Evolutionary conservation across 1,140 invertebrate species (phyloP).

Genomic region (Papilio machaon): DNA sequence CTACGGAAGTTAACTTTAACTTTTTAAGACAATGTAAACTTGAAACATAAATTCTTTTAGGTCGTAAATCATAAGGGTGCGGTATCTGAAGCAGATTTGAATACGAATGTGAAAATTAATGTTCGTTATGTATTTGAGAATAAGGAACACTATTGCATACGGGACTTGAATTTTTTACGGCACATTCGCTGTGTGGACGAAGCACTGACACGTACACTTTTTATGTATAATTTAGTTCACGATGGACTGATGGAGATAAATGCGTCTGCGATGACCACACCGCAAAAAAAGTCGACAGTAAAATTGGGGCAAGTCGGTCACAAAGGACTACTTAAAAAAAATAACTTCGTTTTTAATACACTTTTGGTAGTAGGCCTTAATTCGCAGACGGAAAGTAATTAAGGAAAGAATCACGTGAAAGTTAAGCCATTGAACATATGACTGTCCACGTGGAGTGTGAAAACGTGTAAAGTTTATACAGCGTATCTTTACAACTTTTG

Average conservation of each 20-base stretch:
- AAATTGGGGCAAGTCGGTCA: conserved; percentile 69
- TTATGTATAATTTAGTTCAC: conserved; percentile 61
- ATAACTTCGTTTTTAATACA: conserved; percentile 43
- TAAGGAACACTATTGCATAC: conserved; percentile 22
- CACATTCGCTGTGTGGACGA: conserved; percentile 41
- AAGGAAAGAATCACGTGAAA: conserved; percentile 59
- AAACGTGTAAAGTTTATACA: neutral
- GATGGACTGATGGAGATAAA: conserved; percentile 71
- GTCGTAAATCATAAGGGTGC: conserved; percentile 26
- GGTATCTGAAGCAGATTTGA: conserved; percentile 28
- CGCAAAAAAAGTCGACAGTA: conserved; percentile 58
- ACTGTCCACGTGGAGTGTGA: conserved; percentile 5
- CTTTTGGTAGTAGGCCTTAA: conserved; percentile 52
- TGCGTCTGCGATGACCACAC: conserved; percentile 56
- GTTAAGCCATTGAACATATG: conserved; percentile 40
- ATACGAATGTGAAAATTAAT: conserved; percentile 23
- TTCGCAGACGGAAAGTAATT: conserved; percentile 62
- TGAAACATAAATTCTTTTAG: conserved; percentile 18
- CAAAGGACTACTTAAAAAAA: conserved; percentile 57
- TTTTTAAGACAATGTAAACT: conserved; percentile 19
- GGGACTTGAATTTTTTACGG: conserved; percentile 38
- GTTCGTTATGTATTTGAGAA: neutral
- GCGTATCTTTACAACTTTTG: conserved; percentile 7
- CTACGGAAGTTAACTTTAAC: conserved; percentile 31
- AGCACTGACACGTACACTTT: conserved; percentile 45